These are phyloP conservation scores for Esox niger DNA, from an alignment of 2,113 vertebrate species.

Conservation along the genomic window DNA sequence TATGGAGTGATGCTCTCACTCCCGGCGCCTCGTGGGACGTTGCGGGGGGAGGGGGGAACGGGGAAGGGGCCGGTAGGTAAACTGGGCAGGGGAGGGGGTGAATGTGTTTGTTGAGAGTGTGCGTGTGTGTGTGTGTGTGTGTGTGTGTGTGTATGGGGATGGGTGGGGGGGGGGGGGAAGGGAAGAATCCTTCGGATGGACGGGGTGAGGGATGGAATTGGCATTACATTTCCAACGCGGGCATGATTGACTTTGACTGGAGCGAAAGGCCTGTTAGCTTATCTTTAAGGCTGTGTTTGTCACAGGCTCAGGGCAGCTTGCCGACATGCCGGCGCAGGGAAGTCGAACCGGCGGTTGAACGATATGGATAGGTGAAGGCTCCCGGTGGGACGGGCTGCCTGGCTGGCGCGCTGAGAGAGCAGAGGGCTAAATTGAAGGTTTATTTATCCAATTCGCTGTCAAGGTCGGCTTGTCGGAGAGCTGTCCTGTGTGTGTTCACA, in stretches of 20 bases:
- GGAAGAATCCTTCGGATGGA: slow-evolving; percentile 73
- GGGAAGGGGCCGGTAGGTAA: slow-evolving; percentile 58
- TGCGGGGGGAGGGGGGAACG: slow-evolving; percentile 70
- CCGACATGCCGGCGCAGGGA: slow-evolving; percentile 79
- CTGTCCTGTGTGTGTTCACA: slow-evolving; percentile 96
- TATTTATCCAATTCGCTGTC: slow-evolving; percentile 99
- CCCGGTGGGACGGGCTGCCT: slow-evolving; percentile 86
- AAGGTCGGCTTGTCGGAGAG: slow-evolving; percentile 97
- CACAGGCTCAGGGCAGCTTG: slow-evolving; percentile 84
- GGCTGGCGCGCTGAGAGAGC: slow-evolving; percentile 72
- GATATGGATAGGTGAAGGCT: slow-evolving; percentile 98
- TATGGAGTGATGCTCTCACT: slow-evolving; percentile 91
- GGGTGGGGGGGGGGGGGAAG: slow-evolving; percentile 64
- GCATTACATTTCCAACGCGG: slow-evolving; percentile 95
- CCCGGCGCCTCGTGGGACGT: slow-evolving; percentile 81
- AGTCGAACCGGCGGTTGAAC: slow-evolving; percentile 87
- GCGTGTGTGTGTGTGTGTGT: slow-evolving; percentile 36
- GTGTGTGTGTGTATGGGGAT: slow-evolving; percentile 47
- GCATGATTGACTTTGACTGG: slow-evolving; percentile 96
- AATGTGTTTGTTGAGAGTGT: slow-evolving; percentile 40
- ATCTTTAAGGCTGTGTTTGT: slow-evolving; percentile 96
- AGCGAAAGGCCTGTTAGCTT: slow-evolving; percentile 82
- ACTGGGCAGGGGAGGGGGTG: slow-evolving; percentile 59
- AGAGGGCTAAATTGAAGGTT: slow-evolving; percentile 98
- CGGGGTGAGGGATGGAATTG: slow-evolving; percentile 81